A percentile compares a stretch with the other conserved stretches of the same genome.
These are phyloP conservation scores for Ricordea florida DNA, from an alignment of 92 coral and sea anemone genomes.

Conservation along the genomic window DNA sequence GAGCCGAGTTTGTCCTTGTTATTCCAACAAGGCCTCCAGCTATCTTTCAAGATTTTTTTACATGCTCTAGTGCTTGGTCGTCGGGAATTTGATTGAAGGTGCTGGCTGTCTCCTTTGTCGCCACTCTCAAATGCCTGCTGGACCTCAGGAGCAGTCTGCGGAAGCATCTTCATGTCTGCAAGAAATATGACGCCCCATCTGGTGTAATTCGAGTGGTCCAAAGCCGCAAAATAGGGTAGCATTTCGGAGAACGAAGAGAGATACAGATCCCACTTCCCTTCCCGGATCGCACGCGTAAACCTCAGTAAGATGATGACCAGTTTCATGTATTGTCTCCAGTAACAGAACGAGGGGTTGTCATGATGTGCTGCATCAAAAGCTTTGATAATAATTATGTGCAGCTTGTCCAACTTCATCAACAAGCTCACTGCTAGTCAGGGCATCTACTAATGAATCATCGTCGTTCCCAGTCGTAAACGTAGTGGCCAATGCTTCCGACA, in stretches of 20 bases:
- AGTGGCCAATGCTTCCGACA: too few relatives aligned
- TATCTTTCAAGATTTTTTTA: constrained; percentile 62
- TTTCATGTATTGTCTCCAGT: constrained; percentile 61
- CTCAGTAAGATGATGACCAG: constrained; percentile 53
- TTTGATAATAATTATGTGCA: not conserved
- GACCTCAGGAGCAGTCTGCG: constrained; percentile 64
- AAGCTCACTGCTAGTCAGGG: not conserved
- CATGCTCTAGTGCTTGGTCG: constrained; percentile 75
- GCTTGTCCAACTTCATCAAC: not conserved
- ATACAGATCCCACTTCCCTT: constrained; percentile 74
- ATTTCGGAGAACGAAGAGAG: constrained; percentile 71
- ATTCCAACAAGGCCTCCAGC: constrained; percentile 66
- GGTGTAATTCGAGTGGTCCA: constrained; percentile 64
- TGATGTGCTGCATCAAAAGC: constrained; percentile 47
- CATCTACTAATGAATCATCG: too few relatives aligned
- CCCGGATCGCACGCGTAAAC: constrained; percentile 69
- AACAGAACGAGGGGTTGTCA: constrained; percentile 43
- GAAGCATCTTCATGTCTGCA: constrained; percentile 65
- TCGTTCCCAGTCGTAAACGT: too few relatives aligned
- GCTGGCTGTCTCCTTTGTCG: constrained; percentile 57
- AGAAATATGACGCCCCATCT: constrained; percentile 63
- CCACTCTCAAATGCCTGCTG: constrained; percentile 48
- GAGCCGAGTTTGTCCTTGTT: constrained; percentile 54
- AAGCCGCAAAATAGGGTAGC: constrained; percentile 78
- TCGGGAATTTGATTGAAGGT: constrained; percentile 54